Evolutionary conservation across 2,113 vertebrate genomes (phyloP), one percentile per base, ranked within the genome.

Genomic region (Hassar affinis): DNA sequence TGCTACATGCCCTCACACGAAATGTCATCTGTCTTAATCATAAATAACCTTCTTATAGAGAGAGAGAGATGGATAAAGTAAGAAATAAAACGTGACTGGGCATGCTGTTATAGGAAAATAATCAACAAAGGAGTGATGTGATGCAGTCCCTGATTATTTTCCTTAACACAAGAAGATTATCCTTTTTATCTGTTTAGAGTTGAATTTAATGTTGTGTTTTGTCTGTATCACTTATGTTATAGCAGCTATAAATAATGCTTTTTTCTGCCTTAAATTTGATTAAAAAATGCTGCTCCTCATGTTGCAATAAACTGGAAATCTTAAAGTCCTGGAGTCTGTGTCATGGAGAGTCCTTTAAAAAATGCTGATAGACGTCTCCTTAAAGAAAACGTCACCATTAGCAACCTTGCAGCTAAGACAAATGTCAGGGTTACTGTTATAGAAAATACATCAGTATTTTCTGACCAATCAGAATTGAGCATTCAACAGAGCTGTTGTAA

Each of bases 1-100:
- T 45, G 56, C 25, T 42, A 57, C 68, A 45, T 18, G n/a, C 66
- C 35, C 51, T 81, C 35, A 47, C 66, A 81, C 57, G 68, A 42
- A 56, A 71, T 27, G 20, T 15, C 11, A n/a, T 69, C 33, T 14
- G 61, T 49, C 18, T 33, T 22, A 74, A 82, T 17, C 45, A 33
- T 54, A 59, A 74, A 56, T 35, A 61, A 22, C n/a, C 33, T 59
- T 68, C 6, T 54, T 15, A 3, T 33, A n/a, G 7, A 18, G 25
- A 45, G 42, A 9, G 45, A 38, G 4, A 72, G 12, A 72, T n/a
- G 25, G 38, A 42, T 69, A 47, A n/a, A 15, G 42, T 7, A n/a
- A 72, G 12, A 25, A 25, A 68, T 68, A 22, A 38, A 68, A 8
- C 9, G 12, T 69, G 38, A 11, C 35, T 2, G 0, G 20, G 66